Percentiles rank a stretch among this genome's conserved stretches.
These are phyloP conservation scores for Enteromius unitaeniatus DNA, from an alignment of 2,797 vertebrate species.

Conservation along the genomic window DNA sequence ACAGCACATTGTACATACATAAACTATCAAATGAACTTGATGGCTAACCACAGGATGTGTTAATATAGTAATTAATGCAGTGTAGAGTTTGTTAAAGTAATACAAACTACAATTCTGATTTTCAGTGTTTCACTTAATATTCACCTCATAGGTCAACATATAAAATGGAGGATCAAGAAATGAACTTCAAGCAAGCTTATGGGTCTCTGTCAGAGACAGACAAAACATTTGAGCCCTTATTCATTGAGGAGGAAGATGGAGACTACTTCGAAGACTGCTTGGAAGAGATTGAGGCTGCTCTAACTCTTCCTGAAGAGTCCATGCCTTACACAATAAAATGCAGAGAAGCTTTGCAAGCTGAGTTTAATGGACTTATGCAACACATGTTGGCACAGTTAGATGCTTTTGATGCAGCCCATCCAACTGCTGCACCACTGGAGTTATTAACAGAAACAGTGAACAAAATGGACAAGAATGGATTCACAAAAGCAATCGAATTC, in stretches of 20 bases:
- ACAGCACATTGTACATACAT: conserved; percentile 11
- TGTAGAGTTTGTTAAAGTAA: neutral
- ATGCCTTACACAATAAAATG: conserved; percentile 50
- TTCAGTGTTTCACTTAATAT: neutral
- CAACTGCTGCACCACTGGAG: conserved; percentile 45
- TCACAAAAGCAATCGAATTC: conserved; percentile 14
- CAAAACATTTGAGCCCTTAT: conserved; percentile 63
- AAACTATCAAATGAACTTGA: conserved; percentile 2
- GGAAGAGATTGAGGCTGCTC: conserved; percentile 58
- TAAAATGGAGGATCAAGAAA: conserved; percentile 68
- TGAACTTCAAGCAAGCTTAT: conserved; percentile 45
- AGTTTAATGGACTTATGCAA: conserved; percentile 62
- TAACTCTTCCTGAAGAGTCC: conserved; percentile 53
- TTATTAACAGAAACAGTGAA: conserved; percentile 42
- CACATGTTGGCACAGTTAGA: conserved; percentile 61
- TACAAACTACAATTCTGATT: neutral
- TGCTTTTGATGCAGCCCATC: conserved; percentile 56
- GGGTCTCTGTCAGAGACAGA: conserved; percentile 44
- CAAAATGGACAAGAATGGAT: conserved; percentile 29
- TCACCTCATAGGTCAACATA: conserved; percentile 20
- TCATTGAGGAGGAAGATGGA: conserved; percentile 72
- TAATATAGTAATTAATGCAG: neutral
- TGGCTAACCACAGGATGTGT: neutral
- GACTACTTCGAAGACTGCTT: conserved; percentile 57
- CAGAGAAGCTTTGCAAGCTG: conserved; percentile 51